These are phyloP conservation scores for Prunella fulvescens DNA, from an alignment of 2,113 vertebrate genomes.

Conservation along the genomic window DNA sequence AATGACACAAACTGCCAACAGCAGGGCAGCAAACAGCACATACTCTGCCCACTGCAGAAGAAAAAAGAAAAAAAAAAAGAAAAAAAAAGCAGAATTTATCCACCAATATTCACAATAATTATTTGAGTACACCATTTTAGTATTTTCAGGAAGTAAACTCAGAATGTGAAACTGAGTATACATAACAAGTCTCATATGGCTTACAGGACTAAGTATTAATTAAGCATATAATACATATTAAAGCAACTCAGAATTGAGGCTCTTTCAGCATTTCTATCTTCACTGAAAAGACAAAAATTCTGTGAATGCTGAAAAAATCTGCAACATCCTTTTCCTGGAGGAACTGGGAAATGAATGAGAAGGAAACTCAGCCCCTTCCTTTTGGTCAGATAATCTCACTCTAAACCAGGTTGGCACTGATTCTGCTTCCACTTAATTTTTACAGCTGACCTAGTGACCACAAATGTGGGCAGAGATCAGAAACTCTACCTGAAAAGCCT, in stretches of 20 bases:
- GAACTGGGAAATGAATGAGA: not conserved
- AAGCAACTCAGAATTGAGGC: not conserved
- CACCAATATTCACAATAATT: accelerated
- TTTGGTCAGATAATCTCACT: not conserved
- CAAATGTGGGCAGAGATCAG: not conserved
- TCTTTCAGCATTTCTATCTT: not conserved
- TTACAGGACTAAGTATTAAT: not conserved
- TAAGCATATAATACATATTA: not conserved
- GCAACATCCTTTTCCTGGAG: not conserved
- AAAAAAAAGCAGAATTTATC: not conserved
- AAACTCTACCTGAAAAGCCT: not conserved
- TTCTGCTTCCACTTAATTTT: not conserved
- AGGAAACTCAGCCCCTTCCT: not conserved
- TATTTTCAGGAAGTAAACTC: not conserved
- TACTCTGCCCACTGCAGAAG: conserved; percentile 89
- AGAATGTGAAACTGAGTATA: not conserved
- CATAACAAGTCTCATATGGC: not conserved
- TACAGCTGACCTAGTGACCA: not conserved
- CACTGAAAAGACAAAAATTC: not conserved
- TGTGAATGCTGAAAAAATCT: not conserved
- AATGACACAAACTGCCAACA: conserved; percentile 84
- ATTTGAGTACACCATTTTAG: not conserved
- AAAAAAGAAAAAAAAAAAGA: not conserved
- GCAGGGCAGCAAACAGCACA: conserved; percentile 85
- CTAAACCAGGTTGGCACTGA: not conserved